A percentile compares a stretch with the other conserved stretches of the same genome.
phyloP scores from a whole-genome alignment of 2,113 vertebrate species.

The Equus quagga region DNA sequence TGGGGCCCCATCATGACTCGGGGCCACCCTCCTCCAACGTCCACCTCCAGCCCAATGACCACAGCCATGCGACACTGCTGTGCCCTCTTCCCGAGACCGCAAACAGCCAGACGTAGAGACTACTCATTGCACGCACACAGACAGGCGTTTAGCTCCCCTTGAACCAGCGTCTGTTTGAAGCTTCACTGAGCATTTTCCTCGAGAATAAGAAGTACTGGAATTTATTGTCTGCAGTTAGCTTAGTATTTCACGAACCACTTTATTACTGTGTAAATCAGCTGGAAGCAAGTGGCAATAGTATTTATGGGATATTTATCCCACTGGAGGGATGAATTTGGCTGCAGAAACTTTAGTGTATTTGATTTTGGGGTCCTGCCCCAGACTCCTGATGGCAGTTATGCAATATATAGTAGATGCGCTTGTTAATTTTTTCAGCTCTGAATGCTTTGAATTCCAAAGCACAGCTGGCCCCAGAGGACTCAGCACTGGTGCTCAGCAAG shows the following conservation, averaged over 20 bases:
- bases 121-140: accelerated
- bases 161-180: accelerated
- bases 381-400: neutral
- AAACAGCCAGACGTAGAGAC: accelerated
- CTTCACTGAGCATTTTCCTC: neutral
- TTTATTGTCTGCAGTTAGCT: neutral
- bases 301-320: neutral
- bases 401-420: neutral
- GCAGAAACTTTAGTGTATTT: neutral
- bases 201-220: neutral
- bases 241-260: neutral
- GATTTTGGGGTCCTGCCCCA: neutral
- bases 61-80: accelerated
- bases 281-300: neutral
- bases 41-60: accelerated
- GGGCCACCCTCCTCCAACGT: accelerated
- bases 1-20: accelerated
- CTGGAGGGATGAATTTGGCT: neutral
- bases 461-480: neutral
- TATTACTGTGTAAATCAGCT: neutral
- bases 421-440: neutral
- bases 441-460: neutral
- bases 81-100: neutral
- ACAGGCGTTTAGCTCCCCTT: neutral
- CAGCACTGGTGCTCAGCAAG: neutral